Evolutionary conservation across 2,888 invertebrate genomes (phyloP).

Genomic region (Plagodis pulveraria): DNA sequence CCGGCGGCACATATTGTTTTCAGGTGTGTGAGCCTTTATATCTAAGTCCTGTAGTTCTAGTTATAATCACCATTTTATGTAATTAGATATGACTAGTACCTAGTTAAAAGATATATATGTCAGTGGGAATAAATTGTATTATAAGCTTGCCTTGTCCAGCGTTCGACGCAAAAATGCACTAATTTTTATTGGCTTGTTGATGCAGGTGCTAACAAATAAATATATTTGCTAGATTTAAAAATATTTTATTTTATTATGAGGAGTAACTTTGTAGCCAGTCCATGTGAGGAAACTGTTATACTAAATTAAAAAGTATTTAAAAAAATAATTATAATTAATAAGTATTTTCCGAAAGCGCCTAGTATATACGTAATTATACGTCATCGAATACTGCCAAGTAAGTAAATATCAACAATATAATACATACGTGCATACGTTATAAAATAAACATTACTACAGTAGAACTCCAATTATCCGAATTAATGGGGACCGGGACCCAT

Average conservation of each 20-base stretch:
- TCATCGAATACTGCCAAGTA: background rate
- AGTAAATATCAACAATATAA: background rate
- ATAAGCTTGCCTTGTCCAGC: conserved; percentile 20
- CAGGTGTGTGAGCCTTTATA: too few relatives aligned
- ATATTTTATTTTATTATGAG: conserved; percentile 28
- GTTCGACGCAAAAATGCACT: conserved; percentile 19
- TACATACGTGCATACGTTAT: too few relatives aligned
- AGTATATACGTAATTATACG: conserved; percentile 1
- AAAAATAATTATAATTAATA: background rate
- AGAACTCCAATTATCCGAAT: too few relatives aligned
- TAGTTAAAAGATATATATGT: background rate
- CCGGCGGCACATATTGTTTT: too few relatives aligned
- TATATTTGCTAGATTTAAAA: conserved; percentile 37
- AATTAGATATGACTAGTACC: background rate
- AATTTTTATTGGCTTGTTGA: conserved; percentile 36
- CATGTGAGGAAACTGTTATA: too few relatives aligned
- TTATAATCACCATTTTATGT: background rate
- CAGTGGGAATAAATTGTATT: background rate
- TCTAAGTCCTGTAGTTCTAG: too few relatives aligned
- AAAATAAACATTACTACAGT: too few relatives aligned
- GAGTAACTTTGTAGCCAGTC: too few relatives aligned
- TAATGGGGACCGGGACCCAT: too few relatives aligned
- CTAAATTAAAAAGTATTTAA: background rate
- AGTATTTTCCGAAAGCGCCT: background rate
- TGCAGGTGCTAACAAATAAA: conserved; percentile 52